Conservation (phyloP, 2,797 vertebrate genomes). For the Hyperoplus immaculatus region DNA sequence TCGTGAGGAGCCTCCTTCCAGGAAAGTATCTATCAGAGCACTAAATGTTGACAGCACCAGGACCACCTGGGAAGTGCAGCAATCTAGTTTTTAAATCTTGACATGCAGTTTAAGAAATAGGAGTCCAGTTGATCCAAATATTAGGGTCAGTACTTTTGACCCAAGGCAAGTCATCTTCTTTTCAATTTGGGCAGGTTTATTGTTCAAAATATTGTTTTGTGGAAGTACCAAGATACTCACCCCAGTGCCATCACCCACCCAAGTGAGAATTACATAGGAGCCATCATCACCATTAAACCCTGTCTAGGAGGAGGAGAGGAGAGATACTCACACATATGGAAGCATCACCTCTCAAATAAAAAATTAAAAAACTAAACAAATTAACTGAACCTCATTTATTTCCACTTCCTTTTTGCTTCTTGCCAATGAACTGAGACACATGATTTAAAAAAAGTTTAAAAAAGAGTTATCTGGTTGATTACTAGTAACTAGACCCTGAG, state of each 20-base stretch:
- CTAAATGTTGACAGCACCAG: conserved; percentile 86
- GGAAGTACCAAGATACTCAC: conserved; percentile 74
- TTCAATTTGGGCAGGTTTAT: background rate
- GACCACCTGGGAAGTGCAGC: conserved; percentile 76
- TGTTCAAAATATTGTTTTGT: background rate
- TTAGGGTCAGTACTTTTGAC: too few relatives aligned
- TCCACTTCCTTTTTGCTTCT: background rate
- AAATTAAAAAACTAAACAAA: background rate
- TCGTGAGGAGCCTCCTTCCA: conserved; percentile 81
- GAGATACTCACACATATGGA: conserved; percentile 17
- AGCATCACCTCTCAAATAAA: background rate
- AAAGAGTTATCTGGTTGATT: background rate
- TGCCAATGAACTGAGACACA: background rate
- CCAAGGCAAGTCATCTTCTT: background rate
- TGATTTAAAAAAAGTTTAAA: background rate
- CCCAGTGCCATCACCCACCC: conserved; percentile 88
- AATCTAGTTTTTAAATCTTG: background rate
- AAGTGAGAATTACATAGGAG: conserved; percentile 87
- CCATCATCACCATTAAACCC: conserved; percentile 88
- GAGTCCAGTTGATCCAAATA: background rate
- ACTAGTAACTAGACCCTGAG: background rate
- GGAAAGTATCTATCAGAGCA: conserved; percentile 74
- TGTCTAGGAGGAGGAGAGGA: conserved; percentile 72
- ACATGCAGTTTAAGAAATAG: background rate
- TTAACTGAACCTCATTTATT: too few relatives aligned